These are phyloP conservation scores for Toxotes lorentzi DNA, from an alignment of 2,797 vertebrate genomes.

Conservation along the genomic window DNA sequence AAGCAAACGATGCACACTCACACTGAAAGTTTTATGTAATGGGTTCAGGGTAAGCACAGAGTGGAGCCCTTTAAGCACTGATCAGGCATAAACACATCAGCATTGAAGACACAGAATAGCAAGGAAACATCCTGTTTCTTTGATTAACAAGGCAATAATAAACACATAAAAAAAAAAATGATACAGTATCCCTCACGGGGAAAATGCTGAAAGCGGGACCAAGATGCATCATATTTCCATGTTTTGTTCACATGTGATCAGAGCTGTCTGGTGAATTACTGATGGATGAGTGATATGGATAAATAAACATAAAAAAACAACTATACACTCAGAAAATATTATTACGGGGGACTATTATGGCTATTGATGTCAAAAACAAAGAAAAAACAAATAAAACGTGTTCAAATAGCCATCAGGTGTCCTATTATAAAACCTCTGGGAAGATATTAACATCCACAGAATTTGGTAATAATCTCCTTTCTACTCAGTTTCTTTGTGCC, in stretches of 20 bases:
- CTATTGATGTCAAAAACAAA: constrained; percentile 37
- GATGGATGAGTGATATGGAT: constrained; percentile 18
- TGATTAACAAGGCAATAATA: constrained; percentile 22
- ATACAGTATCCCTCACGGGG: background rate
- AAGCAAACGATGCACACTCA: constrained; percentile 27
- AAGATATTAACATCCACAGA: constrained; percentile 45
- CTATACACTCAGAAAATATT: background rate
- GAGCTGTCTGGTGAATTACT: constrained; percentile 23
- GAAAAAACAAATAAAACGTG: constrained; percentile 34
- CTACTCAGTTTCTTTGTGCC: constrained; percentile 32
- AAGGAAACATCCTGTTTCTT: constrained; percentile 6
- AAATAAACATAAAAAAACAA: constrained; percentile 5
- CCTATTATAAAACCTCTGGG: constrained; percentile 44
- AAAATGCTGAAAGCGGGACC: constrained; percentile 26
- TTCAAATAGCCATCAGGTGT: constrained; percentile 58
- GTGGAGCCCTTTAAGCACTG: constrained; percentile 7
- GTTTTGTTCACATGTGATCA: constrained; percentile 36
- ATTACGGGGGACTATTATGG: background rate
- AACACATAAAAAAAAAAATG: constrained; percentile 29
- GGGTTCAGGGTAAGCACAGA: constrained; percentile 18
- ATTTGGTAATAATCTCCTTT: constrained; percentile 55
- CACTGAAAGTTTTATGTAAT: constrained; percentile 28
- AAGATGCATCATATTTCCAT: constrained; percentile 7
- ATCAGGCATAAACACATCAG: constrained; percentile 25
- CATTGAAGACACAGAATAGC: background rate